Evolutionary conservation across 2,113 vertebrate genomes (phyloP).

Genomic region (Actenoides hombroni): DNA sequence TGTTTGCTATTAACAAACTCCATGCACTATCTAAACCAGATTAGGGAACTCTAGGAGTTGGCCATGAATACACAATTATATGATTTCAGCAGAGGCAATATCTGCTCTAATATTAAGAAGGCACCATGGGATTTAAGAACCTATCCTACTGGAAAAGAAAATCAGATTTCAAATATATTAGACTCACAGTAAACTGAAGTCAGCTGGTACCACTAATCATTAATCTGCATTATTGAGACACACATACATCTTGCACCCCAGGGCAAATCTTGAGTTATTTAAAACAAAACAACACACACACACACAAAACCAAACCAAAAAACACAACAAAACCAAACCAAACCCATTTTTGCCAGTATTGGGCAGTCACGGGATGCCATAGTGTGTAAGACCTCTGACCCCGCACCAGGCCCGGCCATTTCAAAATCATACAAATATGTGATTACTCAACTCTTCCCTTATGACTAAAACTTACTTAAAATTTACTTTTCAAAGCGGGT

Average conservation of each 20-base stretch:
- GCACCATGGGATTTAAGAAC: background rate
- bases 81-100: background rate
- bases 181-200: background rate
- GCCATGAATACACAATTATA: background rate
- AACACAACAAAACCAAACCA: background rate
- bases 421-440: background rate
- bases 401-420: background rate
- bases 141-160: background rate
- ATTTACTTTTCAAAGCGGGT: background rate
- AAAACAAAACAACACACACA: background rate
- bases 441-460: background rate
- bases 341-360: background rate
- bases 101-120: background rate
- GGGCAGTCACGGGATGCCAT: background rate
- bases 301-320: background rate
- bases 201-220: background rate
- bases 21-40: background rate
- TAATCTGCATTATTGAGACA: background rate
- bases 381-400: background rate
- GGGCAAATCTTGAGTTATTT: background rate
- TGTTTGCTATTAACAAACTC: conserved; percentile 8
- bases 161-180: conserved; percentile 6
- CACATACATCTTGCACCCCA: background rate
- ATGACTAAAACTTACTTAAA: background rate
- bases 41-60: background rate